Conservation (phyloP, 1,140 invertebrate genomes). For the Bradynema listronoti region DNA sequence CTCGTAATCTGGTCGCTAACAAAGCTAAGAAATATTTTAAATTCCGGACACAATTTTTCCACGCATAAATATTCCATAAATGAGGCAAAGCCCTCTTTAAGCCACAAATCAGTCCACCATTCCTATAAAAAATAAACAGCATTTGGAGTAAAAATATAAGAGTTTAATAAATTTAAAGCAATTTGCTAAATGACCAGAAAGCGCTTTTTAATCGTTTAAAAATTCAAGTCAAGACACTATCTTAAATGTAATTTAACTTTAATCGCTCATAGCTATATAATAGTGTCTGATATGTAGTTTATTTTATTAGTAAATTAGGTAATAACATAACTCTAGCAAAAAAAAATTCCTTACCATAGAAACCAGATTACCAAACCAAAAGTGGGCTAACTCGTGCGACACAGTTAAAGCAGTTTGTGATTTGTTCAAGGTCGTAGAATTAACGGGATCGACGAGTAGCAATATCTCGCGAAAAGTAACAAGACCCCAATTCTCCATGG, state of each 20-base stretch:
- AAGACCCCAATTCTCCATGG: conserved; percentile 75
- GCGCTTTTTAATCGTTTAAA: neutral
- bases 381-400: conserved; percentile 80
- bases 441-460: conserved; percentile 69
- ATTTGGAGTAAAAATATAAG: neutral
- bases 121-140: conserved; percentile 46
- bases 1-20: conserved; percentile 63
- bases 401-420: conserved; percentile 72
- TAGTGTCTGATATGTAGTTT: neutral
- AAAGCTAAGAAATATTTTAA: conserved; percentile 65
- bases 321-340: too few species aligned
- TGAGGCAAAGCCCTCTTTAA: conserved; percentile 49
- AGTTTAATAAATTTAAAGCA: too few species aligned
- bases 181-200: too few species aligned
- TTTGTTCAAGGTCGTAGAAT: conserved; percentile 62
- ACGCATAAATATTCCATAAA: conserved; percentile 63
- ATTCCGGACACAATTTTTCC: conserved; percentile 61
- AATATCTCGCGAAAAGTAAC: conserved; percentile 78
- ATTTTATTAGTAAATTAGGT: neutral
- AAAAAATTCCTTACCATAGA: conserved; percentile 50
- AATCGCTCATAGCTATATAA: too few species aligned
- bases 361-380: conserved; percentile 57
- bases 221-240: conserved; percentile 14
- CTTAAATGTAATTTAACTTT: too few species aligned
- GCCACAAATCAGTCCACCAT: conserved; percentile 63